A percentile compares a stretch with the other conserved stretches of the same genome.
These are phyloP conservation scores for Hydrolagus colliei DNA, from an alignment of 2,797 vertebrate species.

Conservation along the genomic window DNA sequence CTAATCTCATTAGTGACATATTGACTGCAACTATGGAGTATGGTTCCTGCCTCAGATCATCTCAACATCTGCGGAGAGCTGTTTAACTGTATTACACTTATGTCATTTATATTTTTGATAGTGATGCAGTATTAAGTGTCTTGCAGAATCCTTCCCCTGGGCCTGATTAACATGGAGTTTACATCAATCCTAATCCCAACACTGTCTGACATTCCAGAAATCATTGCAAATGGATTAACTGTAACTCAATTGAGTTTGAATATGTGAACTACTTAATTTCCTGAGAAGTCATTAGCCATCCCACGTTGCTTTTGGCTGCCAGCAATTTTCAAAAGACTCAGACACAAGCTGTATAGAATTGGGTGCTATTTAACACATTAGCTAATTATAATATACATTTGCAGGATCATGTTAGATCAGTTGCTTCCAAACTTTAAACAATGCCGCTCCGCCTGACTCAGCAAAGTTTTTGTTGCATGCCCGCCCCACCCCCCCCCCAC, in stretches of 20 bases:
- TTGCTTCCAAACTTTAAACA: too few species aligned
- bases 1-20: neutral
- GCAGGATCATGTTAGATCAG: neutral
- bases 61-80: neutral
- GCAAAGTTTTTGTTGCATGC: too few species aligned
- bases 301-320: neutral
- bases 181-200: neutral
- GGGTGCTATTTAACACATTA: neutral
- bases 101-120: slow-evolving; percentile 7
- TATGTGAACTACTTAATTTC: neutral
- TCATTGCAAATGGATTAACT: slow-evolving; percentile 11
- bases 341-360: neutral
- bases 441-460: too few species aligned
- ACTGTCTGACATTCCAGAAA: slow-evolving; percentile 22
- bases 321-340: neutral
- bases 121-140: neutral
- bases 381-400: neutral
- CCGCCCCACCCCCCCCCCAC: too few species aligned
- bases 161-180: neutral
- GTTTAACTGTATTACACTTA: neutral
- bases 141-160: neutral
- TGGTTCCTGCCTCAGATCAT: neutral
- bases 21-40: neutral
- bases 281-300: neutral
- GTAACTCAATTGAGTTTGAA: neutral